phyloP scores from a whole-genome alignment of 1,140 invertebrate genomes.

The Bombus sylvicola region DNA sequence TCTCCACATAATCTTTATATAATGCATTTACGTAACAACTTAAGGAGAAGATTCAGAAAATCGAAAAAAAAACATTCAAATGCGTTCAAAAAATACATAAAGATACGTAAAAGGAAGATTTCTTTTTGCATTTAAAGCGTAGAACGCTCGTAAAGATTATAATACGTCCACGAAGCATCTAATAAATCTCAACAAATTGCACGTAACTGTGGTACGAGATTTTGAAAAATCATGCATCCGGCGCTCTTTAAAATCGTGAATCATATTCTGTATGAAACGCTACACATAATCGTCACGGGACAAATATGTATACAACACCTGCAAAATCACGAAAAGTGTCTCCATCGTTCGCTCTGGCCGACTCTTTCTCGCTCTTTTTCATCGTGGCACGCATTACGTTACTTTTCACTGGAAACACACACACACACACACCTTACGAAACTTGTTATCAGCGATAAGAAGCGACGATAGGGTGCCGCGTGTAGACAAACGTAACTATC shows the following conservation, averaged over 20 bases:
- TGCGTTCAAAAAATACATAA: no score
- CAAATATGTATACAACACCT: neutral
- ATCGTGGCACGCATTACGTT: neutral
- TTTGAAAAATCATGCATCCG: no score
- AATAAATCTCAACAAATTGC: neutral
- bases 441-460: constrained; percentile 60
- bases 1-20: no score
- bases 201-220: neutral
- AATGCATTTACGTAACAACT: no score
- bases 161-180: neutral
- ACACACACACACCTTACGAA: neutral
- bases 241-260: no score
- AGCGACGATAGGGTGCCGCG: constrained; percentile 42
- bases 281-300: no score
- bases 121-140: neutral
- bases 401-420: neutral
- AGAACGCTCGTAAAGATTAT: neutral
- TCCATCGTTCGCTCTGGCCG: neutral
- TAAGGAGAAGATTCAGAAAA: no score
- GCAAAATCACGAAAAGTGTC: neutral
- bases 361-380: neutral
- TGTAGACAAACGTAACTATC: constrained; percentile 34
- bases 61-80: no score
- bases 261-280: no score
- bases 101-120: no score